A percentile compares a stretch with the other conserved stretches of the same genome.
Conservation (phyloP, 1,140 invertebrate species). For the Helicoverpa armigera region DNA sequence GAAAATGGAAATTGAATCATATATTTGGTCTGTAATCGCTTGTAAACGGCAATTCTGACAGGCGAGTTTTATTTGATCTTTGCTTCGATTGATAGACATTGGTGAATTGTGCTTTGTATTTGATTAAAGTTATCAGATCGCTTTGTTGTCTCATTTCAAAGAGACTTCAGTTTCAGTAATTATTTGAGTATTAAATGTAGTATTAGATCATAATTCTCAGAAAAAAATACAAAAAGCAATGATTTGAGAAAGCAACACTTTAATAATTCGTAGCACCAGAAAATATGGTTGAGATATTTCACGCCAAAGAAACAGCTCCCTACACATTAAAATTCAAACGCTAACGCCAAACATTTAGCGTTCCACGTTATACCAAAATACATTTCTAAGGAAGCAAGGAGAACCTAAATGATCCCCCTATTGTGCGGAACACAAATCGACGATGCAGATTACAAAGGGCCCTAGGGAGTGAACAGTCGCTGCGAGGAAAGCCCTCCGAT, state of each 20-base stretch:
- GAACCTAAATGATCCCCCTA: slow-evolving; percentile 53
- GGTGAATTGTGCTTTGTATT: slow-evolving; percentile 2
- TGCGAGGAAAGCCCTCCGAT: slow-evolving; percentile 48
- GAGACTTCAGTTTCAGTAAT: background rate
- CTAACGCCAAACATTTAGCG: slow-evolving; percentile 26
- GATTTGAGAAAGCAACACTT: background rate
- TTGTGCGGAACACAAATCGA: slow-evolving; percentile 54
- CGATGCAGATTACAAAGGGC: slow-evolving; percentile 53
- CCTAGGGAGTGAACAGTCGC: slow-evolving; percentile 45
- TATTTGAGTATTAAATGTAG: background rate
- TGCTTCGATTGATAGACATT: background rate
- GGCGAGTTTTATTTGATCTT: slow-evolving; percentile 16
- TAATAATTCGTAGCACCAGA: background rate
- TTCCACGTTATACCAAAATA: slow-evolving; percentile 26
- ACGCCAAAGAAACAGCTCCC: slow-evolving; percentile 19
- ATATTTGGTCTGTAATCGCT: slow-evolving; percentile 30
- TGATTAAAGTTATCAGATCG: background rate
- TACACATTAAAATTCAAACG: slow-evolving; percentile 31
- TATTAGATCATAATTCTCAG: background rate
- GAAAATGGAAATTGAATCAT: slow-evolving; percentile 44
- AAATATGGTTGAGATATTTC: slow-evolving; percentile 10
- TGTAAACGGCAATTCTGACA: slow-evolving; percentile 35
- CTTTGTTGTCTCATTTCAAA: slow-evolving; percentile 3
- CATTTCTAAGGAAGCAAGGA: slow-evolving; percentile 16
- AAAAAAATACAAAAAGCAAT: background rate